A percentile compares a stretch with the other conserved stretches of the same genome.
phyloP scores from a whole-genome alignment of 1,140 invertebrate species.

The Brachionus rubens region DNA sequence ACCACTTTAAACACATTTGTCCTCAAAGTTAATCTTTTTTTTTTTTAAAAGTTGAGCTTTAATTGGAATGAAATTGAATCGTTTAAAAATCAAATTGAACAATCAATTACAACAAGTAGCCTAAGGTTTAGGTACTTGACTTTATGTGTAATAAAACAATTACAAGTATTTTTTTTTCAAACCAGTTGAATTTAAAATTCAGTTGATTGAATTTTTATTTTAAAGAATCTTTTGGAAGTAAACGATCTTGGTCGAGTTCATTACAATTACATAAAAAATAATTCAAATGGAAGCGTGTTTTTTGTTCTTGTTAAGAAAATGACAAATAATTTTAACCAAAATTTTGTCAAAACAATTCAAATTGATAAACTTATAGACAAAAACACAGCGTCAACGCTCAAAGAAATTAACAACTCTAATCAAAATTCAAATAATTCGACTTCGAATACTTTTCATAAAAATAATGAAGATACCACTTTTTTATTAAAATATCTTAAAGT shows the following conservation, averaged over 20 bases:
- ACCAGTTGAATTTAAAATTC: not conserved
- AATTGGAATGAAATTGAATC: slow-evolving; percentile 31
- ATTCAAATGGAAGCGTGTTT: slow-evolving; percentile 36
- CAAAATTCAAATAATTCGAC: not conserved
- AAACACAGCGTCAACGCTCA: not conserved
- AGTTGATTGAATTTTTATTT: not conserved
- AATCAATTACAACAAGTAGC: slow-evolving; percentile 29
- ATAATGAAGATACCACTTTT: slow-evolving; percentile 30
- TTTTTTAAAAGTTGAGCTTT: slow-evolving; percentile 11
- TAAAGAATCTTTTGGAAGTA: slow-evolving; percentile 24
- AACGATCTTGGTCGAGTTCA: slow-evolving; percentile 21
- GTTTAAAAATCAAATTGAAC: slow-evolving; percentile 34
- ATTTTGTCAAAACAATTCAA: not conserved
- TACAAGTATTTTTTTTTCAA: not conserved
- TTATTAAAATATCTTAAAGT: slow-evolving; percentile 18
- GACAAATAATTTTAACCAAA: not conserved
- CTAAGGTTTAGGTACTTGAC: slow-evolving; percentile 20
- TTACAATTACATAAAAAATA: slow-evolving; percentile 8
- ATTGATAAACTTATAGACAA: slow-evolving; percentile 4
- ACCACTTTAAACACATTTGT: not conserved
- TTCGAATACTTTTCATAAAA: slow-evolving; percentile 8
- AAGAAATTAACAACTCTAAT: not conserved
- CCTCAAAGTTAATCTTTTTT: not conserved
- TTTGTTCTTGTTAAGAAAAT: slow-evolving; percentile 39
- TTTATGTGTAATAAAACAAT: slow-evolving; percentile 41